Evolutionary conservation across 2,888 invertebrate species (phyloP).

Genomic region (Pimpla rufipes): DNA sequence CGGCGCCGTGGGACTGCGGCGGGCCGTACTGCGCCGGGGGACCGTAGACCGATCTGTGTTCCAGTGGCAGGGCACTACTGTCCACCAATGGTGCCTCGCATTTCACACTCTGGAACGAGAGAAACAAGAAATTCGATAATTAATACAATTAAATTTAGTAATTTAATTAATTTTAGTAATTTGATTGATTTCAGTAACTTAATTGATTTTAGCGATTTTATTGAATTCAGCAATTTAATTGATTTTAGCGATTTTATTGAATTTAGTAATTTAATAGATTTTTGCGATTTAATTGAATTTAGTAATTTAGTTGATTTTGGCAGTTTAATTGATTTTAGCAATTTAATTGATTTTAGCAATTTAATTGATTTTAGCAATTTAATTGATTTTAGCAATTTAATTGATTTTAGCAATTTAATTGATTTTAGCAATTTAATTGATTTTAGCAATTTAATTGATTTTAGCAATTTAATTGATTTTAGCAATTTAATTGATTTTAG

Average conservation of each 20-base stretch:
- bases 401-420: neutral
- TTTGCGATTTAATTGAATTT: too few relatives aligned
- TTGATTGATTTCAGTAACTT: neutral
- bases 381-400: neutral
- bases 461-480: neutral
- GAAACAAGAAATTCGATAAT: slow-evolving; percentile 45
- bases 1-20: slow-evolving; percentile 86
- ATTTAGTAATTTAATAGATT: neutral
- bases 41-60: slow-evolving; percentile 92
- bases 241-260: neutral
- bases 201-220: neutral
- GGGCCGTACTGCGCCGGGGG: slow-evolving; percentile 86
- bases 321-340: too few relatives aligned
- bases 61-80: slow-evolving; percentile 92
- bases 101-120: slow-evolving; percentile 89
- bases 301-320: neutral
- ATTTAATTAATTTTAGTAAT: too few relatives aligned
- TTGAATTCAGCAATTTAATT: neutral
- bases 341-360: neutral
- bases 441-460: neutral
- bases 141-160: neutral
- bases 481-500: neutral
- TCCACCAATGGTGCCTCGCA: slow-evolving; percentile 93
- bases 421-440: neutral
- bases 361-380: neutral